Base-by-base conservation (phyloP, 1,140 invertebrate genomes). In the Zaprionus camerounensis region DNA sequence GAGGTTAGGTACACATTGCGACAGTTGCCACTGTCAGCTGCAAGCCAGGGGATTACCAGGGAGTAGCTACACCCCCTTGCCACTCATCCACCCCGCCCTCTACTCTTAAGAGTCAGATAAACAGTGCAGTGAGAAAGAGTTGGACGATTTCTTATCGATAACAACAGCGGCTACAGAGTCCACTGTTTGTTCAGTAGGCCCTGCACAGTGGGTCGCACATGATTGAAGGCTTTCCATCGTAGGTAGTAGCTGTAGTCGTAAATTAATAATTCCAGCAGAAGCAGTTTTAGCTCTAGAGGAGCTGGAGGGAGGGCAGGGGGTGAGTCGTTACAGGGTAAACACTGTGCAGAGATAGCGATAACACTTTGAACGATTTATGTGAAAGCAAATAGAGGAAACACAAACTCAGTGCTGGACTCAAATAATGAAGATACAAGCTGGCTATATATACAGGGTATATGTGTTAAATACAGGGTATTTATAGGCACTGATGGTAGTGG, bases 341-440 rank as follows among this genome's bases (percentile, higher is more conserved):
- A 86, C 2, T 38, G 13, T 38, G 17, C 7, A 15, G 36, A 71
- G 81, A 81, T 88, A 87, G 65, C 74, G 77, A 81, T 78, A 84
- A 62, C 63, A 70, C n/a, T 81, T 90, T 79, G 81, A 88, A 88
- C 84, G 85, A 88, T 88, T 88, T 88, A 90, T 84, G 81, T 28
- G 0, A 36, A 67, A 62, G 63, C 64, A 78, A 71, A 66, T 66
- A 67, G 20, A 51, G 44, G 53, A 51, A 55, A 71, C 56, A 28
- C 51, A 65, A 81, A 85, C 31, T 34, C 31, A 34, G 11, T 2
- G 28, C 28, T 31, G 28, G 7, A 31, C 28, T 31, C 1, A 31
- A 31, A 9, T 31, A 31, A 31, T 34, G 9, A 0, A 31, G 1
- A 11, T 1, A 31, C 31, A 31, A 31, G 2, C 28, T 31, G 28